These are phyloP conservation scores for Scaptomyza parva DNA, from an alignment of 2,888 invertebrate species.

Conservation along the genomic window DNA sequence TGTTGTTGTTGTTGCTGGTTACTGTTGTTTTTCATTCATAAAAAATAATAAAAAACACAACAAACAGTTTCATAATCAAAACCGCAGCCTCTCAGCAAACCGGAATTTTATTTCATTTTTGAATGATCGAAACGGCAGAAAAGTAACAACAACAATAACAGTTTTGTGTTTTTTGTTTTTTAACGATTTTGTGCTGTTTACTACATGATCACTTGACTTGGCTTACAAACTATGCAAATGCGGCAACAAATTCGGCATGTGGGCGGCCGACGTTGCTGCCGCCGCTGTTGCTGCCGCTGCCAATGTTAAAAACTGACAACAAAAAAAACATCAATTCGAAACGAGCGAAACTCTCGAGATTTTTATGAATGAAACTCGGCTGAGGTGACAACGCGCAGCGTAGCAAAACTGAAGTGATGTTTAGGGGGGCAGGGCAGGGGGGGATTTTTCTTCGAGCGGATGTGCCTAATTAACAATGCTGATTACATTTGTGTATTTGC, in stretches of 20 bases:
- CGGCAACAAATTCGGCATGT: constrained; percentile 57
- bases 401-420: constrained; percentile 15
- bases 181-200: constrained; percentile 74
- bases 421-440: not conserved
- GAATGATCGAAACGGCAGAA: constrained; percentile 67
- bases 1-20: no score
- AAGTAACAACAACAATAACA: not conserved
- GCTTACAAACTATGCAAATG: constrained; percentile 76
- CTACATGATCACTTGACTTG: constrained; percentile 66
- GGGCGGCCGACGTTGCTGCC: constrained; percentile 49
- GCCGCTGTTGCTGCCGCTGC: constrained; percentile 22
- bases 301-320: constrained; percentile 5
- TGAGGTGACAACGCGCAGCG: constrained; percentile 64
- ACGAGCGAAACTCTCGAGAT: constrained; percentile 46
- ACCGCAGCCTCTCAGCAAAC: constrained; percentile 49
- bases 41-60: constrained; percentile 39
- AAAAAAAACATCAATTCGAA: constrained; percentile 15
- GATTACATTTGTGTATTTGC: constrained; percentile 69
- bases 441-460: constrained; percentile 49
- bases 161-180: constrained; percentile 51
- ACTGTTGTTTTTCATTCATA: constrained; percentile 63
- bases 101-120: constrained; percentile 50
- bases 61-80: constrained; percentile 66
- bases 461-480: constrained; percentile 77
- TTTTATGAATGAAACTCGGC: constrained; percentile 72